Conservation (phyloP, 2,113 vertebrate genomes). For the Coracopsis vasa region DNA sequence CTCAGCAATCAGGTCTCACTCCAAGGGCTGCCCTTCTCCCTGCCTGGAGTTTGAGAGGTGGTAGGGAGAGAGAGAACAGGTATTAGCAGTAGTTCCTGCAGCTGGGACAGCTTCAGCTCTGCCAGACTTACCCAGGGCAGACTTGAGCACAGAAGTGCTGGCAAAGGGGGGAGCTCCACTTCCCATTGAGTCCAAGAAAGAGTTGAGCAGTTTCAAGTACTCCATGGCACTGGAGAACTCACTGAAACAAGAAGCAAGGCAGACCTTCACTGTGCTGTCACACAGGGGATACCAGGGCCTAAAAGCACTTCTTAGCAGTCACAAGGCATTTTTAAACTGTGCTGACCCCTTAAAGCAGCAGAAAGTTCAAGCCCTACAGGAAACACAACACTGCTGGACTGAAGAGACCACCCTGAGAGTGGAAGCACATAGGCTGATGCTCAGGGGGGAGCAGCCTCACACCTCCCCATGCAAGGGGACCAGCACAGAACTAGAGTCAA, state of each 20-base stretch:
- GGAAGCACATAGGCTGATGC: rapidly evolving
- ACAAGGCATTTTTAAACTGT: not conserved
- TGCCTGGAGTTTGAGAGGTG: not conserved
- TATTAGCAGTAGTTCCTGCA: not conserved
- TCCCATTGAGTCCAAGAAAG: constrained; percentile 85
- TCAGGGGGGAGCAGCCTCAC: not conserved
- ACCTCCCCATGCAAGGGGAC: not conserved
- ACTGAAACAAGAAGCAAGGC: constrained; percentile 69
- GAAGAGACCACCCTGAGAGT: not conserved
- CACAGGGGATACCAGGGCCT: not conserved
- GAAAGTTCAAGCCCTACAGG: not conserved
- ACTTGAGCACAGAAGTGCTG: constrained; percentile 72
- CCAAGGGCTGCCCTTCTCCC: not conserved
- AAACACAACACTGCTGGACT: not conserved
- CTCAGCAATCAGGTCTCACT: not conserved
- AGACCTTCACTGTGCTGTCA: not conserved
- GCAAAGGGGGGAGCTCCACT: constrained; percentile 69
- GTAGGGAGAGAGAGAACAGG: not conserved
- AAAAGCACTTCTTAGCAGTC: not conserved
- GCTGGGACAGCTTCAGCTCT: not conserved
- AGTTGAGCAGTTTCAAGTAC: constrained; percentile 90
- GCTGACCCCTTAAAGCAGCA: not conserved
- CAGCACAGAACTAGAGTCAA: not conserved
- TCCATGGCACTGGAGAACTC: constrained; percentile 89
- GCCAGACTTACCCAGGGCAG: constrained; percentile 70